Evolutionary conservation across 2,888 invertebrate genomes (phyloP), one percentile per base, ranked within the genome.

Genomic region (Sinopyrophorus schimmeli): DNA sequence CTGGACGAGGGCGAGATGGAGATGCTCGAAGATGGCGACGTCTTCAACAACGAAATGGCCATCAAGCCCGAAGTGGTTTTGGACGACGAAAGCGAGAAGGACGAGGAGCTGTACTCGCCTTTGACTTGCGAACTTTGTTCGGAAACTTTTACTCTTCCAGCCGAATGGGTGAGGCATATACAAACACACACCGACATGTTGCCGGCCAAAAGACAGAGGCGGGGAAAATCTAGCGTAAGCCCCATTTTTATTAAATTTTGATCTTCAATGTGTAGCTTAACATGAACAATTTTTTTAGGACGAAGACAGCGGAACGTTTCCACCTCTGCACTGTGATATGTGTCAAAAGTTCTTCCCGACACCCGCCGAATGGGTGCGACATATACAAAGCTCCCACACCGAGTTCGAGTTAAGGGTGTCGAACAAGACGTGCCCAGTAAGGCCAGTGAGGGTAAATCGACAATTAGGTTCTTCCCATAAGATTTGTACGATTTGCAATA

Each of bases 351-450:
- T 77, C 72, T 86, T 85, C 75, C 80, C 85, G 28, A 89, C 88
- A 50, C 90, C 91, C 0, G 89, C 83, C 11, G 89, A 89, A 72
- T 91, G 91, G 91, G 91, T 91, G 30, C 83, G 89, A 3, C 91
- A 91, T 67, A 86, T 91, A 67, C 89, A 90, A 69, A 86, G 82
- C 67, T 84, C 87, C 18, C 91, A 91, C 72, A 90, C 90, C 0
- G 90, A 90, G 68, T 69, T 78, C 52, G 89, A 89, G 77, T 75
- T 89, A 73, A 87, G 88, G 69, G 75, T 87, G 70, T 86, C 84
- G 75, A 87, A 86, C 75, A 46, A 55, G 17, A 51, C 37, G 20
- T 35, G 21, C 20, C 49, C 49, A 15, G 40, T 50, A 10, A 14
- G 30, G 11, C 41, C 46, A 3, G 24, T 49, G 5, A 21, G 52